phyloP scores from a whole-genome alignment of 2,888 invertebrate genomes.

The Acanthosoma haemorrhoidale region DNA sequence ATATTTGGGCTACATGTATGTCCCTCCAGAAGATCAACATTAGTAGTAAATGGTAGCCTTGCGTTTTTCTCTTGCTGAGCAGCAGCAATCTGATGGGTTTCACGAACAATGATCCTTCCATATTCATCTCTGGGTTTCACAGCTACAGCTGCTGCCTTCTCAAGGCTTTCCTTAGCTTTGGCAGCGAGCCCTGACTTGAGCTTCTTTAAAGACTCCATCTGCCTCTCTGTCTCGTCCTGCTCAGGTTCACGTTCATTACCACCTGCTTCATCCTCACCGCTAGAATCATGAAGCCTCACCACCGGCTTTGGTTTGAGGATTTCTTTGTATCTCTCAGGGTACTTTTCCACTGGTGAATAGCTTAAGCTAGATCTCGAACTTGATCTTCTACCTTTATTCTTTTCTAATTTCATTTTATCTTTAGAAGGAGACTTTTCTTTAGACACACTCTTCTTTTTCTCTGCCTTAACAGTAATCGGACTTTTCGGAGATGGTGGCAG shows the following conservation, averaged over 20 bases:
- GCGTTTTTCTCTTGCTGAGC: constrained; percentile 95
- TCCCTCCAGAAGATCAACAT: constrained; percentile 19
- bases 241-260: constrained; percentile 56
- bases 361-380: constrained; percentile 50
- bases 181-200: constrained; percentile 60
- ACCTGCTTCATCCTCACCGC: constrained; percentile 49
- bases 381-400: constrained; percentile 35
- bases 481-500: not conserved
- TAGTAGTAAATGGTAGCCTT: constrained; percentile 51
- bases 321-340: constrained; percentile 64
- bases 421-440: constrained; percentile 27
- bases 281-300: constrained; percentile 57
- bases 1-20: constrained; percentile 22
- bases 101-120: constrained; percentile 84
- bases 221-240: constrained; percentile 58
- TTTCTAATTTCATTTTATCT: constrained; percentile 23
- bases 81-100: constrained; percentile 93
- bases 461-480: constrained; percentile 5
- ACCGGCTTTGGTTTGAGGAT: constrained; percentile 55
- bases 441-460: constrained; percentile 43
- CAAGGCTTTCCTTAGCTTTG: constrained; percentile 63
- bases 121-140: too few relatives aligned
- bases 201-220: constrained; percentile 44
- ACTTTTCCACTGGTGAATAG: constrained; percentile 62
- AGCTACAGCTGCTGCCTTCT: constrained; percentile 23